Conservation (phyloP, 2,113 vertebrate species). For the Brevimyrus niger region DNA sequence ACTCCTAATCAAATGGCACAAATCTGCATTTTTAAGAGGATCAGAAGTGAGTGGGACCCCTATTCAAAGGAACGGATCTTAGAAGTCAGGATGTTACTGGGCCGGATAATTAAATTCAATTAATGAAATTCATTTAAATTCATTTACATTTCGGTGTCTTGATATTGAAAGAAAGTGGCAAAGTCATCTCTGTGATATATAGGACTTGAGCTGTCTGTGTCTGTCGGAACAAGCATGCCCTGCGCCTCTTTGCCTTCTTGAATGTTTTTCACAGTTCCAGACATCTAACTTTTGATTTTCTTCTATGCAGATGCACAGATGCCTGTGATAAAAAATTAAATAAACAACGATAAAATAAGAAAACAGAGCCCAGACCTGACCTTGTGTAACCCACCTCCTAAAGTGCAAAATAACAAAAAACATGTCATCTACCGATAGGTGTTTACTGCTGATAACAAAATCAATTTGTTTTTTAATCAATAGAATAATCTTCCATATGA, state of each 20-base stretch:
- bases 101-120: background rate
- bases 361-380: background rate
- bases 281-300: background rate
- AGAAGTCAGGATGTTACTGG: background rate
- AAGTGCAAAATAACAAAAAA: background rate
- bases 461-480: conserved; percentile 8
- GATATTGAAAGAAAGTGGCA: background rate
- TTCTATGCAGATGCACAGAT: background rate
- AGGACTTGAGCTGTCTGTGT: background rate
- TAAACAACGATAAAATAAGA: background rate
- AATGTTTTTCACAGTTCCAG: background rate
- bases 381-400: background rate
- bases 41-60: background rate
- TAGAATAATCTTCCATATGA: background rate
- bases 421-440: background rate
- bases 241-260: background rate
- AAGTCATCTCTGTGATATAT: background rate
- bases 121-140: background rate
- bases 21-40: background rate
- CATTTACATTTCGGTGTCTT: background rate
- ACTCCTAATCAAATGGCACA: background rate
- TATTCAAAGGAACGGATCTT: background rate
- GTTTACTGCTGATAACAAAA: background rate
- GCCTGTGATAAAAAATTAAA: background rate
- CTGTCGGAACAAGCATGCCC: background rate